Base-by-base conservation (phyloP, 2,113 vertebrate species). In the Oncorhynchus keta region DNA sequence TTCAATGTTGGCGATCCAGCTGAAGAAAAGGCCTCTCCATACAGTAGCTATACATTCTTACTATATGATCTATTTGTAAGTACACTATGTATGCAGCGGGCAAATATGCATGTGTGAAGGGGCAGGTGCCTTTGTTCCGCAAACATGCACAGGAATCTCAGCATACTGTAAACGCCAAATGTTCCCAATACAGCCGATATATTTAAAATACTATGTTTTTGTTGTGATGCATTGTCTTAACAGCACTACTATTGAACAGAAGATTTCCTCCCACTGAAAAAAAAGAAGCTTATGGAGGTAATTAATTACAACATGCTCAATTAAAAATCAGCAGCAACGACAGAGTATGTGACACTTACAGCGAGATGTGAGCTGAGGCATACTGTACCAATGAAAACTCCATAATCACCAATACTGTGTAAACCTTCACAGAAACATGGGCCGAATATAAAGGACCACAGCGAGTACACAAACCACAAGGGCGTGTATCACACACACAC, bases 111-210 rank as follows among this genome's bases (percentile, higher is more conserved):
- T 45, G 66, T 73, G 51, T 57, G 72, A 32, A 68, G 68, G 26
- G 16, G 16, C 13, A 26, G 26, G 68, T 26, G 32, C 8, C 16
- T 77, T 81, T 80, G 18, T 55, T 74, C 79, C 65, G 62, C 55
- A 79, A 78, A 83, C 90, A 92, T 90, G 89, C 89, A 88, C 80
- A 87, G 68, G 82, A 79, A 76, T 83, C 67, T 85, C 76, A 74
- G 72, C 26, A 70, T 73, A 51, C 49, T 68, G 75, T 64, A 35
- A 72, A 18, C 1, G 51, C 12, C 14, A 51, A 35, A 78, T 76
- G 39, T 26, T 79, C 66, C 82, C 67, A 76, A 30, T 12, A 55
- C 20, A 57, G 57, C 32, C 48, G 66, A 70, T 45, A 12, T 18
- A 32, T 57, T 20, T 20, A 1, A 57, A 20, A 57, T 5, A 57